A percentile compares a stretch with the other conserved stretches of the same genome.
Evolutionary conservation across 2,797 vertebrate genomes (phyloP).

Genomic region (Peromyscus eremicus): DNA sequence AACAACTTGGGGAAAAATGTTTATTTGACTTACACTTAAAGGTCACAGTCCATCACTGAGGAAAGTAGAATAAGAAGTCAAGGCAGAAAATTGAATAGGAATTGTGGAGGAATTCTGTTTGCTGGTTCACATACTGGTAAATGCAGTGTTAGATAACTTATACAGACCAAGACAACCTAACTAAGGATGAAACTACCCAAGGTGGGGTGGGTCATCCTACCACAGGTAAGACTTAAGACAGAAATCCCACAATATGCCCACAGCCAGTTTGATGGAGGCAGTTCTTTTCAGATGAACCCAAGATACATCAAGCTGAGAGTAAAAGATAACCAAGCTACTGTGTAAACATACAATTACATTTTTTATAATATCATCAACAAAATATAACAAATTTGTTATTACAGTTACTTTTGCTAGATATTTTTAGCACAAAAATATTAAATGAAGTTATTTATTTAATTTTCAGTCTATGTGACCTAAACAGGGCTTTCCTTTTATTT

Average conservation of each 20-base stretch:
- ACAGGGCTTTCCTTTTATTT: neutral
- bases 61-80: neutral
- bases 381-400: neutral
- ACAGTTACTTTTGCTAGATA: neutral
- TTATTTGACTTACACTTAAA: neutral
- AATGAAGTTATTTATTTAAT: neutral
- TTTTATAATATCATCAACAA: neutral
- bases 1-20: too few species aligned
- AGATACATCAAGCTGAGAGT: neutral
- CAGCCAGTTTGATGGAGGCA: neutral
- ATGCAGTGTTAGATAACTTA: neutral
- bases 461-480: neutral
- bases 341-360: neutral
- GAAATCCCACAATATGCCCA: neutral
- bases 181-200: neutral
- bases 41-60: neutral
- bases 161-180: neutral
- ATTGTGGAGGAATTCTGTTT: neutral
- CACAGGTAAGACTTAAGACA: neutral
- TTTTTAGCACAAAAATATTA: neutral
- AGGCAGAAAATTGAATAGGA: neutral
- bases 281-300: neutral
- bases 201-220: neutral
- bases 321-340: neutral
- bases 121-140: too few species aligned